These are phyloP conservation scores for Chionis minor DNA, from an alignment of 2,113 vertebrate genomes.

Conservation along the genomic window DNA sequence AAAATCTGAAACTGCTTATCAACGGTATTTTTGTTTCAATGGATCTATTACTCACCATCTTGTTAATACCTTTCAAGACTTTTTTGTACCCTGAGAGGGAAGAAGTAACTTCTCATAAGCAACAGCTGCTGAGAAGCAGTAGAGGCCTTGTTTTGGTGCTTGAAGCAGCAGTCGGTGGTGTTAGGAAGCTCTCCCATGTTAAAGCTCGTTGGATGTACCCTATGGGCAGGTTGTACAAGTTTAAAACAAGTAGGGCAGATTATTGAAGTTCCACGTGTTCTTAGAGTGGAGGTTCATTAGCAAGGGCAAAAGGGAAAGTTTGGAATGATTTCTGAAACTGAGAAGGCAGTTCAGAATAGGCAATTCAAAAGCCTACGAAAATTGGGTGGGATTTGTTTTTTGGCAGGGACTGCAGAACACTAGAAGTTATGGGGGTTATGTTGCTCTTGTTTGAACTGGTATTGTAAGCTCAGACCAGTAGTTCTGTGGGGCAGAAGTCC, in stretches of 20 bases:
- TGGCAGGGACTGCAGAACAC: background rate
- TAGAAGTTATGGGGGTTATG: background rate
- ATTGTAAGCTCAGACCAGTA: background rate
- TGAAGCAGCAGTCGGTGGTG: background rate
- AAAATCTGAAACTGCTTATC: background rate
- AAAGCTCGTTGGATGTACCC: rapidly evolving
- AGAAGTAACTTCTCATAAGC: background rate
- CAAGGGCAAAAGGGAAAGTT: background rate
- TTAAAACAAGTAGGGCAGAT: background rate
- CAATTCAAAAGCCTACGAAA: background rate
- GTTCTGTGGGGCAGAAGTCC: background rate
- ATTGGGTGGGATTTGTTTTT: background rate
- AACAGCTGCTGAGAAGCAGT: background rate
- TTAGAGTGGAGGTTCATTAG: background rate
- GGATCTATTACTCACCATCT: background rate
- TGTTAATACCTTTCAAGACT: background rate
- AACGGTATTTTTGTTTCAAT: background rate
- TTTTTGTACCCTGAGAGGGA: background rate
- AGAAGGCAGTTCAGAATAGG: background rate
- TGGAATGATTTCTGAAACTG: background rate
- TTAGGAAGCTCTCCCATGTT: background rate
- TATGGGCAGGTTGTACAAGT: background rate
- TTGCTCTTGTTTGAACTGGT: background rate
- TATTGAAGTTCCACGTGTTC: background rate
- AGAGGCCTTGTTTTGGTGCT: background rate